Conservation (phyloP, 2,113 vertebrate species). For the Rafetus swinhoei region DNA sequence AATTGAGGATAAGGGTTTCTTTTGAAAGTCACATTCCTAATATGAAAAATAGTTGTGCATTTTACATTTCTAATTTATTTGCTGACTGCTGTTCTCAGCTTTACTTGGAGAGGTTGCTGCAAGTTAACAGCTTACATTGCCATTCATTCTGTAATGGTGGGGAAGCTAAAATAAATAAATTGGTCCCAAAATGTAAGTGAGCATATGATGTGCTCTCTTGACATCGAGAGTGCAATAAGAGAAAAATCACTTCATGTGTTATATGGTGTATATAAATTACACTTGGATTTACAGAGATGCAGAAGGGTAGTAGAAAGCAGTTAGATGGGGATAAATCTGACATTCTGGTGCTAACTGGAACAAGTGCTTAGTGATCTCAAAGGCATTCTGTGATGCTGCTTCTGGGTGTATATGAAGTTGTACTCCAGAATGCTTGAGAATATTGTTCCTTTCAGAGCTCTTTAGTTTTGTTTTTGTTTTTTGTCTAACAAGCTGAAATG, state of each 20-base stretch:
- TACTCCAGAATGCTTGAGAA: neutral
- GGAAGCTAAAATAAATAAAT: neutral
- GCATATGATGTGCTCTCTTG: neutral
- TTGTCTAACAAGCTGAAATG: neutral
- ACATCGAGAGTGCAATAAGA: neutral
- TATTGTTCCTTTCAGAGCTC: neutral
- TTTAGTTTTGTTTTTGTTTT: neutral
- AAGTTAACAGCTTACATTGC: neutral
- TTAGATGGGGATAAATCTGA: neutral
- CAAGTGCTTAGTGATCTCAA: neutral
- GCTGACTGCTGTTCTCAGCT: neutral
- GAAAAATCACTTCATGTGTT: neutral
- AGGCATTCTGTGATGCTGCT: neutral
- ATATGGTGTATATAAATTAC: neutral
- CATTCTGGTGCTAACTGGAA: neutral
- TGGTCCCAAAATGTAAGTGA: neutral
- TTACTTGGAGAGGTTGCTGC: neutral
- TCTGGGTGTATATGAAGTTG: neutral
- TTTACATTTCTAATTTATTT: neutral
- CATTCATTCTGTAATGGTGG: conserved; percentile 18
- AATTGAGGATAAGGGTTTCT: neutral
- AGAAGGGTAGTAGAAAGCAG: neutral
- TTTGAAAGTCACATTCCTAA: conserved; percentile 8
- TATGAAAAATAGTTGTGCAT: neutral
- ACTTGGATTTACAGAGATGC: neutral